Conservation (phyloP, 2,888 invertebrate genomes). For the Cephus pygmeus region DNA sequence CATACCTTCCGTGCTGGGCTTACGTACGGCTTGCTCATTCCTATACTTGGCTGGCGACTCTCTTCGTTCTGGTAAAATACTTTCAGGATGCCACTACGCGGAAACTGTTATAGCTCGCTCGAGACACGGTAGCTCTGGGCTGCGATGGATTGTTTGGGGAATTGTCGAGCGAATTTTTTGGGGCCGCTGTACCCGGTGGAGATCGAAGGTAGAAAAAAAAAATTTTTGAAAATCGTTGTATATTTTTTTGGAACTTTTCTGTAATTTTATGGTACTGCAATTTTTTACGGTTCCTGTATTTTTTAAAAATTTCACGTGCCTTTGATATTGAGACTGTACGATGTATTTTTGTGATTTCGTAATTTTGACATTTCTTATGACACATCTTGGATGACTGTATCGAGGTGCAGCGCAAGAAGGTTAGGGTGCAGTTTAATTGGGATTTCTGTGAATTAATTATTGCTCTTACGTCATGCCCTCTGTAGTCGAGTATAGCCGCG, state of each 20-base stretch:
- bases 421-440: not conserved
- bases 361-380: not conserved
- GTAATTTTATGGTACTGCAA: not conserved
- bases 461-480: not conserved
- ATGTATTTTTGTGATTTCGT: not conserved
- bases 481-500: not conserved
- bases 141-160: not conserved
- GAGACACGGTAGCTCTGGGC: not conserved
- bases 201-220: not conserved
- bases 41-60: not conserved
- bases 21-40: not conserved
- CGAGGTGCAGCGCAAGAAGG: not conserved
- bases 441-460: not conserved
- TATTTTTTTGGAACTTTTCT: not conserved
- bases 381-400: not conserved
- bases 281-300: not conserved
- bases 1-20: constrained; percentile 16
- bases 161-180: not conserved
- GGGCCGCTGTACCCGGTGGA: not conserved
- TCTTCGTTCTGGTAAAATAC: not conserved
- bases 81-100: not conserved
- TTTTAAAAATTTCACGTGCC: no score
- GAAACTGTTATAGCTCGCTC: not conserved
- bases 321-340: not conserved
- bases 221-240: not conserved